phyloP scores from a whole-genome alignment of 2,888 invertebrate species.

The Sminthurides aquaticus region DNA sequence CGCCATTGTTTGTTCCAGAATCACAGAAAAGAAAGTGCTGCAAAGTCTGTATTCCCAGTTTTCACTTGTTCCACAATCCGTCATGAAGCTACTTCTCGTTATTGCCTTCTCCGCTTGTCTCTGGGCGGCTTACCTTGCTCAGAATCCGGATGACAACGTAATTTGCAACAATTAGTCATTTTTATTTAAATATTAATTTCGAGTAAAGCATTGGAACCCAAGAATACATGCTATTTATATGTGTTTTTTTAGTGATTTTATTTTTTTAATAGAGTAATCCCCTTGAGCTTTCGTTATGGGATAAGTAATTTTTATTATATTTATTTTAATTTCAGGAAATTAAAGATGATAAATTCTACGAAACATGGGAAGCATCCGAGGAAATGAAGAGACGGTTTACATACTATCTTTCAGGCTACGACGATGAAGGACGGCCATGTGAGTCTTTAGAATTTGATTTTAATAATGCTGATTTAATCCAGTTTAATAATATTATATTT shows the following conservation, averaged over 20 bases:
- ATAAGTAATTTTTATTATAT: background rate
- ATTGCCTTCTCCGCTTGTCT: too few species aligned
- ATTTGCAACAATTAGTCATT: background rate
- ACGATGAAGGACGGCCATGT: constrained; percentile 7
- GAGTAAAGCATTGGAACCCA: background rate
- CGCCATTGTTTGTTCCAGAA: too few species aligned
- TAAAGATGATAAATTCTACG: background rate
- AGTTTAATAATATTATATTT: background rate
- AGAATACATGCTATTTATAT: background rate
- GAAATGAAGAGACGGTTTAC: background rate
- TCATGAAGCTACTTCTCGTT: too few species aligned
- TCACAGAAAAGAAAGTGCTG: too few species aligned
- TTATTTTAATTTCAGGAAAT: background rate
- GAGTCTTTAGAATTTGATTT: background rate
- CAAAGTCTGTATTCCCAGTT: too few species aligned
- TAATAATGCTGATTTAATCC: background rate
- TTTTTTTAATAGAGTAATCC: background rate
- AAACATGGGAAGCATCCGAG: background rate
- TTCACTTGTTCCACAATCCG: too few species aligned
- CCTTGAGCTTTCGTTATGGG: background rate
- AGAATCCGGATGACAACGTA: background rate
- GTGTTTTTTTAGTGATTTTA: background rate
- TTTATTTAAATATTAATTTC: background rate
- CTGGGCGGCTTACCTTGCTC: background rate
- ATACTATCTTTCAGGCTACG: constrained; percentile 7